Conservation (phyloP, 2,797 vertebrate genomes). For the Microtus obscurus region DNA sequence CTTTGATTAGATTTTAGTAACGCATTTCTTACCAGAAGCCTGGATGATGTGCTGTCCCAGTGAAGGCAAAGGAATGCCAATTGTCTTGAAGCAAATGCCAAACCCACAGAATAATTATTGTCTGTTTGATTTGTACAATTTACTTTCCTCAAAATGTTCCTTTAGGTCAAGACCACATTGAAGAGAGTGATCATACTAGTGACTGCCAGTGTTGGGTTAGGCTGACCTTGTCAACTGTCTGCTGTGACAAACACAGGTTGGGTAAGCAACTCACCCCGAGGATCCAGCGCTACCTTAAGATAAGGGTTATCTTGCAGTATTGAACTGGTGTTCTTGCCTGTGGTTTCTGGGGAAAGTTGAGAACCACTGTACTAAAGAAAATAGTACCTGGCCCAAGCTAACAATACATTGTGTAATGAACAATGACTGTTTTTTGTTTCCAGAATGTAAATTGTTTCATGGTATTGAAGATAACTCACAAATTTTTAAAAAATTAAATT, state of each 20-base stretch:
- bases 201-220: slow-evolving; percentile 7
- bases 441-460: neutral
- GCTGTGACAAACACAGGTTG: neutral
- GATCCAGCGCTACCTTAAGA: neutral
- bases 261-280: neutral
- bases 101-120: slow-evolving; percentile 75
- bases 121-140: slow-evolving; percentile 74
- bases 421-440: neutral
- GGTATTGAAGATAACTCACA: neutral
- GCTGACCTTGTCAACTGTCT: slow-evolving; percentile 16
- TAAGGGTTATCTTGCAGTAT: neutral
- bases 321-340: neutral
- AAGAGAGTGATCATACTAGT: neutral
- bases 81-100: slow-evolving; percentile 74
- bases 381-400: neutral
- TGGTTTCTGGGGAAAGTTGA: neutral
- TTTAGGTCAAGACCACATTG: slow-evolving; percentile 70
- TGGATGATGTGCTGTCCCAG: slow-evolving; percentile 21
- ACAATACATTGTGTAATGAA: neutral
- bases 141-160: slow-evolving; percentile 60
- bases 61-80: slow-evolving; percentile 60
- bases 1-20: neutral
- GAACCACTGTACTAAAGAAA: neutral
- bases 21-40: neutral
- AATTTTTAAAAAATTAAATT: too few species aligned